Evolutionary conservation across 2,888 invertebrate species (phyloP).

Genomic region (Sycophila texana): DNA sequence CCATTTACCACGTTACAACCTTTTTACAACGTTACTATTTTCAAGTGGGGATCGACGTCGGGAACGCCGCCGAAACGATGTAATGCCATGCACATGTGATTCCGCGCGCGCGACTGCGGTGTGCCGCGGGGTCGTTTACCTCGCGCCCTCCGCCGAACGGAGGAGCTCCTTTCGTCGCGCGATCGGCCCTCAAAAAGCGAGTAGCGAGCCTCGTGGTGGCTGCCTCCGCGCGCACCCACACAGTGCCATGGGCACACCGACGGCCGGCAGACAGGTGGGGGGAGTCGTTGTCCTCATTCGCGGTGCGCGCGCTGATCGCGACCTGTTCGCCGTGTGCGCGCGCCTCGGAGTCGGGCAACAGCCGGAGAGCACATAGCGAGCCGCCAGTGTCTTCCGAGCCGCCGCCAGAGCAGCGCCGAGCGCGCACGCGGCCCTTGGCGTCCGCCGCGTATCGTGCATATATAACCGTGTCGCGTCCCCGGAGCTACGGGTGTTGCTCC

Average conservation of each 20-base stretch:
- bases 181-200: too few species aligned
- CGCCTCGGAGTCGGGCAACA: too few species aligned
- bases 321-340: constrained; percentile 53
- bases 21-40: too few species aligned
- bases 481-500: background rate
- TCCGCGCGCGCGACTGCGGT: background rate
- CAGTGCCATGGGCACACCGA: too few species aligned
- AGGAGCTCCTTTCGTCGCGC: background rate
- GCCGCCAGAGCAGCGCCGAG: constrained; percentile 24
- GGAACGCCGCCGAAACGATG: too few species aligned
- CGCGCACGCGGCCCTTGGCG: constrained; percentile 17
- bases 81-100: background rate
- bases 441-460: background rate
- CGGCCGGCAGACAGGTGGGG: constrained; percentile 28
- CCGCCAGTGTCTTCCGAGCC: constrained; percentile 43
- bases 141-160: constrained; percentile 1
- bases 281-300: constrained; percentile 59
- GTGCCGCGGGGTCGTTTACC: constrained; percentile 19
- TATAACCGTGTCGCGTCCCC: background rate
- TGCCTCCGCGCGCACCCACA: background rate
- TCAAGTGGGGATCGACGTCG: too few species aligned
- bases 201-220: background rate
- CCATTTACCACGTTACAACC: too few species aligned
- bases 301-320: constrained; percentile 54
- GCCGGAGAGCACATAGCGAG: background rate